Base-by-base conservation (phyloP, 2,888 invertebrate genomes). In the Volucella inflata region DNA sequence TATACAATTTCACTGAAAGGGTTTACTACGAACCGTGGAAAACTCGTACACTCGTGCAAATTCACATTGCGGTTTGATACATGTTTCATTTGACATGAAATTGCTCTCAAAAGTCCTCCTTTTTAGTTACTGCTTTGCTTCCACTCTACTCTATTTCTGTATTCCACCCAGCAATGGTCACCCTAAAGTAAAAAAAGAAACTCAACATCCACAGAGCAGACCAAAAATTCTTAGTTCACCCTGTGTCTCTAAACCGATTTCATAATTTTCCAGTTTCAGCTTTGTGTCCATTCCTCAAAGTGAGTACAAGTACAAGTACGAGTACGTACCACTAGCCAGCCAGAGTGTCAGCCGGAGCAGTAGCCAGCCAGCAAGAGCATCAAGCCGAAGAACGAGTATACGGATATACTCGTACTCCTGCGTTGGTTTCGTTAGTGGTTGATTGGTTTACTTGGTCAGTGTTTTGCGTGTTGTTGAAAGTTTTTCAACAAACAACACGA, bases 371-470 rank as follows among this genome's bases (percentile, higher is more conserved):
- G n/a, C n/a, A n/a, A n/a, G 14, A 60, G 36, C 16, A 36, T 9
- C 16, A 11, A 40, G 57, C 42, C 9, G 1, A 44, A 16, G 8
- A 10, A 11, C 12, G n/a, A n/a, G 16, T 38, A 44, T 16, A 48
- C n/a, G n/a, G n/a, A n/a, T n/a, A n/a, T n/a, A n/a, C n/a, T n/a
- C n/a, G n/a, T 57, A 64, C 16, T 30, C 74, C 60, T 55, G 53
- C 79, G 79, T 71, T 75, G 65, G 74, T 79, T 79, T 84, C 71
- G 84, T 60, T 65, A 71, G 84, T 75, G 60, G 79, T 76, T 84
- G 84, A 79, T 84, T 80, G 84, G 84, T 84, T 85, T 85, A 81
- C 85, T 85, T 81, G 81, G 85, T 77, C 80, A 80, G 76, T 85
- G 80, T 85, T 85, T 77, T 80, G 80, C 80, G 85, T 85, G 76